Evolutionary conservation across 2,888 invertebrate species (phyloP), one percentile per base, ranked within the genome.

Genomic region (Parelbella ahira): DNA sequence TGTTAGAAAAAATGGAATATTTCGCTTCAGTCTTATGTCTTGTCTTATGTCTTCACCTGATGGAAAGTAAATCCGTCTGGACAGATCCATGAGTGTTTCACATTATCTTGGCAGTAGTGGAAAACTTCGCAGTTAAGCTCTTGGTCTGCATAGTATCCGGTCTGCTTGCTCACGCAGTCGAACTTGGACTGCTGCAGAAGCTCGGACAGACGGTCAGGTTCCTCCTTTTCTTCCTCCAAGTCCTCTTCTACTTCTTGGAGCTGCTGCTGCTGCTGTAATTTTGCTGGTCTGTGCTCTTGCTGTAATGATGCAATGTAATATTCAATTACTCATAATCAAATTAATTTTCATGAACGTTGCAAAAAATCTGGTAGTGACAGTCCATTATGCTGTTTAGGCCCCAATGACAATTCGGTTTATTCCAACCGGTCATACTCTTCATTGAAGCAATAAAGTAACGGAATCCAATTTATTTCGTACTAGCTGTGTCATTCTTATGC

Each of bases 131-230:
- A 97, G 60, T 91, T 91, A 11, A 97, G 89, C 27, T 93, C 94
- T 61, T 95, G 94, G 64, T 97, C 97, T 12, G 97, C 97, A 68
- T 97, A 97, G 81, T 97, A 97, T 4, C 97, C 97, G 5, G 94
- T 94, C 66, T 93, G 93, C 66, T 93, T 94, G 59, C 90, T 91
- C 21, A 89, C 89, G 71, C 97, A 97, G 63, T 91, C 90, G 75
- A 97, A 97, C 70, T 93, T 94, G 47, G 95, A 95, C 71, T 95
- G 93, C 37, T 93, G 93, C 45, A 97, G 88, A 32, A 97, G 88
- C 24, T 91, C 76, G 6, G 93, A 91, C 8, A 97, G 89, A 56
- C 95, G 91, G 79, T 97, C 97, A 0, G 97, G 97, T 60, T 95
- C 94, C 58, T 94, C 94, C 60, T 93, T 92, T 67, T 95, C 93